Evolutionary conservation across 1,140 invertebrate species (phyloP).

Genomic region (Plodia interpunctella): DNA sequence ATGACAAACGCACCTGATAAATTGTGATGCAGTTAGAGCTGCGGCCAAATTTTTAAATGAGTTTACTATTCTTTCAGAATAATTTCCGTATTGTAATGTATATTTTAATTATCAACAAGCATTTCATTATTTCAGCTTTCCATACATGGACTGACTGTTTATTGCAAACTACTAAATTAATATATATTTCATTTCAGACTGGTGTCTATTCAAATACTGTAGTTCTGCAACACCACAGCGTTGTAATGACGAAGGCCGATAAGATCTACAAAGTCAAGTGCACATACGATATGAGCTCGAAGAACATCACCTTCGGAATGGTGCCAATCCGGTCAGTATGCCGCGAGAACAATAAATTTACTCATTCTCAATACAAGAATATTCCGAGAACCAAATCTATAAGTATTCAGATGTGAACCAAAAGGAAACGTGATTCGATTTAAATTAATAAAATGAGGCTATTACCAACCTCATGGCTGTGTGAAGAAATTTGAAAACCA

Average conservation of each 20-base stretch:
- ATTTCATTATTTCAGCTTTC: no score
- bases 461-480: neutral
- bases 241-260: slow-evolving; percentile 97
- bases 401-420: neutral
- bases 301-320: slow-evolving; percentile 98
- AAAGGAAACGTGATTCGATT: neutral
- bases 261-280: slow-evolving; percentile 98
- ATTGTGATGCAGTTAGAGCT: no score
- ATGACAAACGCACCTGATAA: no score
- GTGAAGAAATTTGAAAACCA: slow-evolving; percentile 9
- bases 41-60: no score
- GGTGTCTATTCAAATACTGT: slow-evolving; percentile 97
- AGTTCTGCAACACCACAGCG: slow-evolving; percentile 95
- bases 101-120: no score
- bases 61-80: no score
- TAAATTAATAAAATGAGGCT: slow-evolving; percentile 2
- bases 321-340: slow-evolving; percentile 90
- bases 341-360: neutral
- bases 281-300: slow-evolving; percentile 97
- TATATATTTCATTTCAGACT: slow-evolving; percentile 80
- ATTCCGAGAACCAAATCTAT: slow-evolving; percentile 12
- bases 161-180: neutral
- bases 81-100: no score
- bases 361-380: neutral
- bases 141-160: no score